A percentile compares a stretch with the other conserved stretches of the same genome.
These are phyloP conservation scores for Bombycilla garrulus DNA, from an alignment of 2,113 vertebrate genomes.

Conservation along the genomic window DNA sequence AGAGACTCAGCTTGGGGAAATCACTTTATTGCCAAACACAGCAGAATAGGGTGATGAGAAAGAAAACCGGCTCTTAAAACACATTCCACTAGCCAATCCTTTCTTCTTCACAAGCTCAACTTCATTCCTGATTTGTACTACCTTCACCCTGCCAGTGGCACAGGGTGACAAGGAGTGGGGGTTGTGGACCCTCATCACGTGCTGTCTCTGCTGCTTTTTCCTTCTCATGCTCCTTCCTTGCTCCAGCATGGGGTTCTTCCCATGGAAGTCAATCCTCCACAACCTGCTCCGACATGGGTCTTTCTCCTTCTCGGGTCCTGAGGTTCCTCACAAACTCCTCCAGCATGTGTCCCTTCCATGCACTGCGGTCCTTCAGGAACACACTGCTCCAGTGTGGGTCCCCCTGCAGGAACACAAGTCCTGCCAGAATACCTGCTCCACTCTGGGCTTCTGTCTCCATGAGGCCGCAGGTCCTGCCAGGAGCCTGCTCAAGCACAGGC, in stretches of 20 bases:
- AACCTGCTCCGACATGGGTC: neutral
- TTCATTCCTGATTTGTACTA: neutral
- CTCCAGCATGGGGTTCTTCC: neutral
- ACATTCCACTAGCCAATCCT: neutral
- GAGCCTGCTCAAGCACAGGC: neutral
- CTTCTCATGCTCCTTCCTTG: neutral
- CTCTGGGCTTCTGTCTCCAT: neutral
- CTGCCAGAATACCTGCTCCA: neutral
- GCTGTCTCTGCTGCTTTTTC: neutral
- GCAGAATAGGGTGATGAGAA: neutral
- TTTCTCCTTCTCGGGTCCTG: neutral
- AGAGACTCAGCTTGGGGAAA: neutral
- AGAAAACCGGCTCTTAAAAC: neutral
- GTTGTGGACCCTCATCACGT: rapidly evolving
- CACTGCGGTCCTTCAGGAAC: neutral
- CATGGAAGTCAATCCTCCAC: neutral
- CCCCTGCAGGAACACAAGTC: neutral
- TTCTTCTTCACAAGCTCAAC: neutral
- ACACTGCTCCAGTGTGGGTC: neutral
- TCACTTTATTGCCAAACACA: neutral
- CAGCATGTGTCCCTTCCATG: neutral
- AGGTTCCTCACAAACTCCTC: neutral
- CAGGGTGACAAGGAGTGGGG: rapidly evolving
- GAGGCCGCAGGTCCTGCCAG: no score
- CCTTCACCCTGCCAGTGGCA: rapidly evolving